Base-by-base conservation (phyloP, 2,888 invertebrate species). In the Peribatodes rhomboidaria region DNA sequence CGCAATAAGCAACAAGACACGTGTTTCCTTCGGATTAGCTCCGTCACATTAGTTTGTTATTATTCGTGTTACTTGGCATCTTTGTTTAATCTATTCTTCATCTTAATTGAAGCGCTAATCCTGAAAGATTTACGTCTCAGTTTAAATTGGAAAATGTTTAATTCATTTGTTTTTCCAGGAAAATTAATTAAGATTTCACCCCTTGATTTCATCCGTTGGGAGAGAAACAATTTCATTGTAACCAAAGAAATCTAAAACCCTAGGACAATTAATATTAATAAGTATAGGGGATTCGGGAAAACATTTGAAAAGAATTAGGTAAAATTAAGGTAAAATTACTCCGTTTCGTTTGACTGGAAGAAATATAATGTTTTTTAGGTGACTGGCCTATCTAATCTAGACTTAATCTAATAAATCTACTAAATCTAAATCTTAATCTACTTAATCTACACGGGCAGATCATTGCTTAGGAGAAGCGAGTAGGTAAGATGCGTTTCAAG, bases 141-240 rank as follows among this genome's bases (percentile, higher is more conserved):
- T 22, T 42, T 22, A 37, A 44, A 52, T 53, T 60, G 37, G 18
- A 59, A 60, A 60, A 60, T 53, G 44, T 60, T 46, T 53, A 46
- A 20, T 31, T 53, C 16, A n/a, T 44, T 46, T 46, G 18, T 39
- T 47, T 31, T 54, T 44, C 42, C n/a, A 11, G 53, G 37, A 54
- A 61, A 31, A 61, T 53, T 61, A 61, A 61, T 46, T 54, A 35
- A 46, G 20, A 46, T 53, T 53, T 60, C 27, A 35, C 59, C 46
- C 35, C 18, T 35, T 27, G 42, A 27, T 47, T 47, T n/a, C 1
- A 27, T 14, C 31, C 9, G 1, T 47, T 47, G 27, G 2, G 47
- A 47, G n/a, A 14, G 0, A 31, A 47, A 47, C 14, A 9, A 31
- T 47, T 47, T 7, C 27, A 14, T 31, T 47, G 9, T 31, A 47